Conservation (phyloP, 1,140 invertebrate genomes). For the Leucophenga varia region DNA sequence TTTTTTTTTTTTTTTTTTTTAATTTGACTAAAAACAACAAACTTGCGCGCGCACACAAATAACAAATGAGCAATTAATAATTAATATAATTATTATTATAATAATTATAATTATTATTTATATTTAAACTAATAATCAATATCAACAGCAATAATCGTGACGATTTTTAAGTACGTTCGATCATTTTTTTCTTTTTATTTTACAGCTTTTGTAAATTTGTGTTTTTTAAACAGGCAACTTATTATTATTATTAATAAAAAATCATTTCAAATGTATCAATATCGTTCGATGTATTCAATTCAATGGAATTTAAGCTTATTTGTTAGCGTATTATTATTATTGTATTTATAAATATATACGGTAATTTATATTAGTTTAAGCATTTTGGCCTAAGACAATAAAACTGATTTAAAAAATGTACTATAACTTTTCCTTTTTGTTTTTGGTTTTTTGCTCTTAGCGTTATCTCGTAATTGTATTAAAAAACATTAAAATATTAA, state of each 20-base stretch:
- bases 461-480: too few species aligned
- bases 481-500: background rate
- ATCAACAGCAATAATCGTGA: too few species aligned
- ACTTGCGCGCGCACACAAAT: background rate
- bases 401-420: too few species aligned
- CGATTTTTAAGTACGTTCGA: too few species aligned
- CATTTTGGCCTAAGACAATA: too few species aligned
- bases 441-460: background rate
- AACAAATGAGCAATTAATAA: conserved; percentile 25
- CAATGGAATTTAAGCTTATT: background rate
- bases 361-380: too few species aligned
- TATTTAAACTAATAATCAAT: background rate
- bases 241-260: conserved; percentile 23
- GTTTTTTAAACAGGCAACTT: conserved; percentile 49
- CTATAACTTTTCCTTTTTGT: too few species aligned
- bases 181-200: too few species aligned
- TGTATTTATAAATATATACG: too few species aligned
- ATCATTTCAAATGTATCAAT: conserved; percentile 21
- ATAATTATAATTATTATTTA: conserved; percentile 3
- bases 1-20: conserved; percentile 28
- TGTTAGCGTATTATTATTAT: too few species aligned
- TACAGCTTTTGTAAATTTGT: too few species aligned
- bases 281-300: conserved; percentile 39
- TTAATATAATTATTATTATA: conserved; percentile 12
- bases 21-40: conserved; percentile 17